Evolutionary conservation across 2,113 vertebrate species (phyloP).

Genomic region (Heterotilapia buettikoferi): DNA sequence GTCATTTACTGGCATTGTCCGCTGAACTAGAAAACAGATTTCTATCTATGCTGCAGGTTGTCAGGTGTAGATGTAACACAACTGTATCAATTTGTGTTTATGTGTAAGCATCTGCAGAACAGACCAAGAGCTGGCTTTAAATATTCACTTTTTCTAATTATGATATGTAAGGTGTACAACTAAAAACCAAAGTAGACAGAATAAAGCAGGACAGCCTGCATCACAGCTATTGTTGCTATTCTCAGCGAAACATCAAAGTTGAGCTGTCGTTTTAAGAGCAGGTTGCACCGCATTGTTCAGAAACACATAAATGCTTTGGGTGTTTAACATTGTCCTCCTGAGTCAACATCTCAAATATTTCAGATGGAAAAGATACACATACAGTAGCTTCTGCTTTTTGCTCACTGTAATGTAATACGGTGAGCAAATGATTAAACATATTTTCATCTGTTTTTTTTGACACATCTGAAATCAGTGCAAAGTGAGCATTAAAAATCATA

Average conservation of each 20-base stretch:
- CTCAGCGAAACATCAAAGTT: not conserved
- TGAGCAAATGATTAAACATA: not conserved
- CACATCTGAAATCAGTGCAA: not conserved
- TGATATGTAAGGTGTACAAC: no score
- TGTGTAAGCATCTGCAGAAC: not conserved
- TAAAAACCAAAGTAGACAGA: not conserved
- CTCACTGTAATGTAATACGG: accelerated
- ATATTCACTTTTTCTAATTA: not conserved
- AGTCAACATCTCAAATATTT: not conserved
- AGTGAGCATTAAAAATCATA: accelerated
- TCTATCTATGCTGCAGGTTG: not conserved
- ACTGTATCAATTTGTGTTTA: not conserved
- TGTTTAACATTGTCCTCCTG: not conserved
- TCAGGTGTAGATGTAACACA: not conserved
- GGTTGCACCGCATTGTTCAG: slow-evolving; percentile 12
- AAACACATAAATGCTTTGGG: not conserved
- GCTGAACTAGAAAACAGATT: not conserved
- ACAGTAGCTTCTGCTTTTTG: not conserved
- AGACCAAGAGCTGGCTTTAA: not conserved
- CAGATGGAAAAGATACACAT: not conserved
- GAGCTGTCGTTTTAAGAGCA: not conserved
- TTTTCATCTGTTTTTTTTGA: not conserved
- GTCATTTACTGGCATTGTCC: not conserved
- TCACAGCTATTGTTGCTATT: not conserved
- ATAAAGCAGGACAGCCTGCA: accelerated